These are phyloP conservation scores for Pluvianellus socialis DNA, from an alignment of 2,113 vertebrate species.

Conservation along the genomic window DNA sequence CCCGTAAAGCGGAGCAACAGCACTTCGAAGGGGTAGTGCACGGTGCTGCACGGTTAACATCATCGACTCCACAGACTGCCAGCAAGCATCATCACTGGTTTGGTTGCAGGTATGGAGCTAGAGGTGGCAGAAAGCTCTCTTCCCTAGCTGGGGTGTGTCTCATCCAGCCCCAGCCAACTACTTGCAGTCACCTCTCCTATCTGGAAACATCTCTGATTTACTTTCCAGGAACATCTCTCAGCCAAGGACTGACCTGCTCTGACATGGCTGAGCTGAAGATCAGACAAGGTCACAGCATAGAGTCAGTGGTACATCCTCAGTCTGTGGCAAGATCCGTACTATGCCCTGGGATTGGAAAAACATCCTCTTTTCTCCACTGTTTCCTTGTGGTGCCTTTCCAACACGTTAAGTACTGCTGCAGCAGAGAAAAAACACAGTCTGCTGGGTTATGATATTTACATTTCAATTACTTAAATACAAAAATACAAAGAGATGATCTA, in stretches of 20 bases:
- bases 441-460: not conserved
- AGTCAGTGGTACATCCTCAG: conserved; percentile 17
- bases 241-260: not conserved
- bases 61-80: not conserved
- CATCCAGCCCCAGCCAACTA: not conserved
- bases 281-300: not conserved
- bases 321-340: not conserved
- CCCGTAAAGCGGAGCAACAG: not conserved
- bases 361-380: not conserved
- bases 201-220: not conserved
- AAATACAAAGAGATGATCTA: not conserved
- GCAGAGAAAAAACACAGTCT: not conserved
- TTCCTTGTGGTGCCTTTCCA: not conserved
- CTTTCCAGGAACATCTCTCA: not conserved
- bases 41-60: rapidly evolving
- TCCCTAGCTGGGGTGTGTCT: not conserved
- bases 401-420: not conserved
- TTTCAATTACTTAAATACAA: not conserved
- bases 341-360: not conserved
- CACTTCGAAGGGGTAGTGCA: not conserved
- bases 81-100: not conserved
- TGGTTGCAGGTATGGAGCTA: not conserved
- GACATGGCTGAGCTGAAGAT: not conserved
- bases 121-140: not conserved
- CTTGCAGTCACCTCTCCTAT: not conserved